Base-by-base conservation (phyloP, 2,888 invertebrate genomes). In the Volucella bombylans region DNA sequence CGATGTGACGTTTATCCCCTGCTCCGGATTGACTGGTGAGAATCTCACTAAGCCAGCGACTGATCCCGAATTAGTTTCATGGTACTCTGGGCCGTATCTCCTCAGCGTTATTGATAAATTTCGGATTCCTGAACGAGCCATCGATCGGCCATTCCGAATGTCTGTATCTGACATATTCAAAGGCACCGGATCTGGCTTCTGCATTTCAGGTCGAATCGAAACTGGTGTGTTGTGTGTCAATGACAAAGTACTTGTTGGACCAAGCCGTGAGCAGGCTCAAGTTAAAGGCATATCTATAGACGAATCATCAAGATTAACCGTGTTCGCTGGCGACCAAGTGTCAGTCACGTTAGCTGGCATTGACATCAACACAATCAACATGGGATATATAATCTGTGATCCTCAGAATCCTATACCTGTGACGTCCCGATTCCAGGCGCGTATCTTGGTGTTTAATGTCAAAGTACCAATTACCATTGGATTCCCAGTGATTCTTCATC, bases 101-200 rank as follows among this genome's bases (percentile, higher is more conserved):
- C 91, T 98, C 39, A 95, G 96, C 88, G 96, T 97, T 11, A 97
- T 99, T 87, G 96, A 98, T 90, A 94, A 94, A 87, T 97, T 98
- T 88, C 95, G 95, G 91, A 95, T 96, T 52, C 98, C 98, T 0
- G 96, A 96, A 87, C 94, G 99, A 71, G 96, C 96, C 10, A 94
- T 98, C 6, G 94, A 96, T 14, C 97, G 97, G 90, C 97, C 99
- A 1, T 94, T 99, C 77, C 94, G 99, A 23, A 94, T 98, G 92
- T 96, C 97, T n/a, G 94, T 99, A 0, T 96, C 96, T 90, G 99
- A 99, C 92, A 95, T 99, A 85, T 98, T 96, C 91, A 99, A 99
- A 93, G 96, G 97, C 2, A 95, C 96, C 12, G 96, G 97, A 0
- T 95, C 97, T n/a, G 97, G 96, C 0, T 96, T 98, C 89, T 97